These are phyloP conservation scores for Lycorma delicatula DNA, from an alignment of 1,140 invertebrate genomes.

Conservation along the genomic window DNA sequence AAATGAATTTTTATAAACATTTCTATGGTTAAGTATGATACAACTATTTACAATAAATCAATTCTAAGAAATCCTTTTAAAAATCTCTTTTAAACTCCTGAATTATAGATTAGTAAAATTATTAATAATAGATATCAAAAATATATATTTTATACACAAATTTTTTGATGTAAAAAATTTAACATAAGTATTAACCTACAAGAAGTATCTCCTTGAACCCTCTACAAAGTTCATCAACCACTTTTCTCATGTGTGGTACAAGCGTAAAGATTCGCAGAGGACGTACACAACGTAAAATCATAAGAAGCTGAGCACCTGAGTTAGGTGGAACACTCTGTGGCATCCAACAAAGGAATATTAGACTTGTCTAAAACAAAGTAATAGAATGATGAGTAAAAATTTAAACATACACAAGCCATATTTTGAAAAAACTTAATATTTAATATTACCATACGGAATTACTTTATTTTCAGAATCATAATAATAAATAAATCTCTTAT, in stretches of 20 bases:
- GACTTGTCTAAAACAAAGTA: slow-evolving; percentile 58
- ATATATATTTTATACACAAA: no score
- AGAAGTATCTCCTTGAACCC: slow-evolving; percentile 99
- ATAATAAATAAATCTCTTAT: no score
- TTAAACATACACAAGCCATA: background rate
- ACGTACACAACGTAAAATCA: slow-evolving; percentile 93
- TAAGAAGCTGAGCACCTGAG: slow-evolving; percentile 86
- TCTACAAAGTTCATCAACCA: slow-evolving; percentile 94
- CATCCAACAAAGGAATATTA: slow-evolving; percentile 96
- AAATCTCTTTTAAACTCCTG: no score
- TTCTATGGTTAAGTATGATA: no score
- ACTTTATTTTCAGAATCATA: no score
- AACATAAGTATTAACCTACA: slow-evolving; percentile 50
- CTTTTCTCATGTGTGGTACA: slow-evolving; percentile 98
- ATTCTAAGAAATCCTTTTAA: no score
- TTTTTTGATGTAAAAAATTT: no score
- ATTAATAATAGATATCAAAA: no score
- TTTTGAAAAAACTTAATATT: background rate
- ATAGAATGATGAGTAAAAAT: background rate
- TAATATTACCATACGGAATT: no score
- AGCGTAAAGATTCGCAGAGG: slow-evolving; percentile 95
- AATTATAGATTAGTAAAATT: no score
- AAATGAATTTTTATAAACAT: no score
- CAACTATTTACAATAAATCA: no score
- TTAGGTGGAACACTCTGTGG: slow-evolving; percentile 83